Percentiles rank a stretch among this genome's conserved stretches.
phyloP scores from a whole-genome alignment of 2,888 invertebrate genomes.

The Melanotus villosus region DNA sequence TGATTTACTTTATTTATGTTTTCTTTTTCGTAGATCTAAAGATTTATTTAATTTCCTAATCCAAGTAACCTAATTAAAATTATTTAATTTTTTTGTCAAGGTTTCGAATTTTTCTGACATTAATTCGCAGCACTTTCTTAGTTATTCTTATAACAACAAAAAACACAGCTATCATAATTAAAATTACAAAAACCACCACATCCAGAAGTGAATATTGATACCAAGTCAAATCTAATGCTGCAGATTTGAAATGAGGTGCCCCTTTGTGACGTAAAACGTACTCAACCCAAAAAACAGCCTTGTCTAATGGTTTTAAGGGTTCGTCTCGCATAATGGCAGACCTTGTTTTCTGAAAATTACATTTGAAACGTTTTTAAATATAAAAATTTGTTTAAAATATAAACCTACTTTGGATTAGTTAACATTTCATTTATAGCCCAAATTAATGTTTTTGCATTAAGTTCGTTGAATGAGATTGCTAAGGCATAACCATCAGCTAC shows the following conservation, averaged over 20 bases:
- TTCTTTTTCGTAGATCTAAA: too few relatives aligned
- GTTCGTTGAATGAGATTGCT: conserved; percentile 61
- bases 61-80: too few relatives aligned
- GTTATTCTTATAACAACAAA: too few relatives aligned
- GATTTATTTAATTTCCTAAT: too few relatives aligned
- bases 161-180: too few relatives aligned
- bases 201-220: conserved; percentile 52
- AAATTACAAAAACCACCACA: conserved; percentile 17
- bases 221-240: conserved; percentile 50
- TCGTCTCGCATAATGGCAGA: conserved; percentile 53
- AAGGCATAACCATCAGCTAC: conserved; percentile 63
- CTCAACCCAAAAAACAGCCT: conserved; percentile 57
- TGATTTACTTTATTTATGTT: too few relatives aligned
- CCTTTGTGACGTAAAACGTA: conserved; percentile 56
- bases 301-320: conserved; percentile 53
- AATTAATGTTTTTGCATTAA: conserved; percentile 65
- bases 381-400: too few relatives aligned
- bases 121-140: too few relatives aligned
- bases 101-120: too few relatives aligned
- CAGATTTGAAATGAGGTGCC: conserved; percentile 53
- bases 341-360: too few relatives aligned
- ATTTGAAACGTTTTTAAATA: too few relatives aligned
- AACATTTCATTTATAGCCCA: conserved; percentile 64
- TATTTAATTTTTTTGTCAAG: too few relatives aligned
- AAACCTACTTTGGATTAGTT: conserved; percentile 58